Evolutionary conservation across 2,113 vertebrate species (phyloP).

Genomic region (Strix aluco): DNA sequence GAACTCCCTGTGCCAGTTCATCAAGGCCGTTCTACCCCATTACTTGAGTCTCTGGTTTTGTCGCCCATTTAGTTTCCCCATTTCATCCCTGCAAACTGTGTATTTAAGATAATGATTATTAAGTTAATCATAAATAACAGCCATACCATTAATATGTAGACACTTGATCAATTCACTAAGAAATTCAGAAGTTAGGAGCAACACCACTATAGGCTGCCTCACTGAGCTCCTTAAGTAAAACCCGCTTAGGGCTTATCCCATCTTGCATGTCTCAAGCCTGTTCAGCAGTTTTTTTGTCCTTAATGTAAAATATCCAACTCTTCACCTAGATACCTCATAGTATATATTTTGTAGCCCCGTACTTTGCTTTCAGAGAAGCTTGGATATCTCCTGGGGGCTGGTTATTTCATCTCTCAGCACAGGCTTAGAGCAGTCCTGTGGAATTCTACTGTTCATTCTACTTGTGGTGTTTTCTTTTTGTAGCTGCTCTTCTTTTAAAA

Average conservation of each 20-base stretch:
- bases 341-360: neutral
- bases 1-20: neutral
- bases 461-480: neutral
- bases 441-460: neutral
- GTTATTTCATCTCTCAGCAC: neutral
- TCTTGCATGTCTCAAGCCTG: neutral
- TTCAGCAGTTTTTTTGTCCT: neutral
- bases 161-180: neutral
- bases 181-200: neutral
- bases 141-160: neutral
- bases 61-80: neutral
- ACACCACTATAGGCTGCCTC: neutral
- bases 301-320: neutral
- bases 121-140: neutral
- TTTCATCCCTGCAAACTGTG: neutral
- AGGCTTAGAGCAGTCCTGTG: neutral
- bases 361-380: neutral
- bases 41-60: neutral
- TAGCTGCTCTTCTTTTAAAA: slow-evolving; percentile 89
- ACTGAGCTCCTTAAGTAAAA: neutral
- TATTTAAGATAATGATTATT: neutral
- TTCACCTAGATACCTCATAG: neutral
- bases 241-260: neutral
- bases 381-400: neutral
- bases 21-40: neutral